Evolutionary conservation across 2,113 vertebrate species (phyloP), one percentile per base, ranked within the genome.

Genomic region (Dicentrarchus labrax): DNA sequence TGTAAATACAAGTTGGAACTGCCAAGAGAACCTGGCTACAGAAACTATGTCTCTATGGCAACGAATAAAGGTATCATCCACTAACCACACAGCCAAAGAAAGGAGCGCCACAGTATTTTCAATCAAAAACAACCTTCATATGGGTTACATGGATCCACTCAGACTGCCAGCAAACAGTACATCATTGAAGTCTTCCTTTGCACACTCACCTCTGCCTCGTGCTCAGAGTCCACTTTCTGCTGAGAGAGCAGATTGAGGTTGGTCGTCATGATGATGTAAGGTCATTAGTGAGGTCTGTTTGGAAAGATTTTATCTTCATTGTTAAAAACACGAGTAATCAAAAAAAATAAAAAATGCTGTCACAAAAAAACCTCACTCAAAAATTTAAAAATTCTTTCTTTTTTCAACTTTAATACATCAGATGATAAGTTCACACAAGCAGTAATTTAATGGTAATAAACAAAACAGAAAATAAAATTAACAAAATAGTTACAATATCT

Each of bases 281-380:
- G 96, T 95, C 97, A 97, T 98, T 96, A 97, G 96, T 95, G 94
- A 95, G 64, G 94, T 95, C 97, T 97, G 96, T 96, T 93, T 67
- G 91, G 94, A 96, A 90, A 94, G 83, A 97, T n/a, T 19, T 59
- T 45, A 30, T 19, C 10, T 36, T 8, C 2, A 56, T 21, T 60
- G 22, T 60, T 36, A 48, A 5, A 50, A 61, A 21, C 1, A 74
- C 6, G 13, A 38, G 24, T 9, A 24, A 7, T 36, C 21, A n/a
- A 11, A 3, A 54, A 54, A n/a, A n/a, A n/a, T n/a, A n/a, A 11
- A 9, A 56, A 56, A 12, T 56, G n/a, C n/a, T 30, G 17, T 39
- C 30, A n/a, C 53, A 57, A 39, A 57, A 41, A 47, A 8, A 12
- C 13, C 2, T 24, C 38, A 9, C 10, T 11, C 2, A 10, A 12